Percentiles rank a stretch among this genome's conserved stretches.
These are phyloP conservation scores for Geotrupes spiniger DNA, from an alignment of 2,888 invertebrate genomes.

Conservation along the genomic window DNA sequence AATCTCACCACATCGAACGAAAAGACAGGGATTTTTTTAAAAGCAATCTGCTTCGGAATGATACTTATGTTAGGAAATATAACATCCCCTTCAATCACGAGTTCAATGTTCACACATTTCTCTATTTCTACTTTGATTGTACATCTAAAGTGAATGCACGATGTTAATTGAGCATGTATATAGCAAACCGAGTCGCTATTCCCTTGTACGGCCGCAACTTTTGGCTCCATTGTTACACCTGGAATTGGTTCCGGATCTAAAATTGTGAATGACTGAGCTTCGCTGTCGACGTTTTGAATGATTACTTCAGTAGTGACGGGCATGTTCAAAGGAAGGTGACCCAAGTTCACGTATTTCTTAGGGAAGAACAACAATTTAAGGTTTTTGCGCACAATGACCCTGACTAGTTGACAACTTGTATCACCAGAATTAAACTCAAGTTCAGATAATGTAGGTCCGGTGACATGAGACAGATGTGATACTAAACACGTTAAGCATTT, in stretches of 20 bases:
- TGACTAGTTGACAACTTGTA: not conserved
- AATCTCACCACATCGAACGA: not conserved
- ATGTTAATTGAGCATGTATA: not conserved
- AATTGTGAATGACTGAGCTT: not conserved
- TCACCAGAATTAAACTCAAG: constrained; percentile 14
- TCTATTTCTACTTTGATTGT: constrained; percentile 4
- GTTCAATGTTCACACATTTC: constrained; percentile 1
- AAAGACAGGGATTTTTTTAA: constrained; percentile 14
- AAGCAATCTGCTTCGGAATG: constrained; percentile 4
- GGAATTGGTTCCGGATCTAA: not conserved
- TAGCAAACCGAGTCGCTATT: constrained; percentile 5
- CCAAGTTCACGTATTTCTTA: constrained; percentile 5
- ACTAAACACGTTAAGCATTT: constrained; percentile 7
- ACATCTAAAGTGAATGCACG: constrained; percentile 6
- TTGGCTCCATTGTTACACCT: constrained; percentile 5
- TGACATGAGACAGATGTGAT: constrained; percentile 2
- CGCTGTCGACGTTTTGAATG: constrained; percentile 5
- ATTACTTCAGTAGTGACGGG: not conserved
- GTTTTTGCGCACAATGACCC: not conserved
- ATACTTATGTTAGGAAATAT: constrained; percentile 14
- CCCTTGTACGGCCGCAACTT: constrained; percentile 4
- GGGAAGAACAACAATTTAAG: not conserved
- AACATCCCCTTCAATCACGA: constrained; percentile 10
- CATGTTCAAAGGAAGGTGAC: constrained; percentile 15
- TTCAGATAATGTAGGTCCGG: constrained; percentile 8